phyloP scores from a whole-genome alignment of 2,888 invertebrate species.

The Helleia helle region DNA sequence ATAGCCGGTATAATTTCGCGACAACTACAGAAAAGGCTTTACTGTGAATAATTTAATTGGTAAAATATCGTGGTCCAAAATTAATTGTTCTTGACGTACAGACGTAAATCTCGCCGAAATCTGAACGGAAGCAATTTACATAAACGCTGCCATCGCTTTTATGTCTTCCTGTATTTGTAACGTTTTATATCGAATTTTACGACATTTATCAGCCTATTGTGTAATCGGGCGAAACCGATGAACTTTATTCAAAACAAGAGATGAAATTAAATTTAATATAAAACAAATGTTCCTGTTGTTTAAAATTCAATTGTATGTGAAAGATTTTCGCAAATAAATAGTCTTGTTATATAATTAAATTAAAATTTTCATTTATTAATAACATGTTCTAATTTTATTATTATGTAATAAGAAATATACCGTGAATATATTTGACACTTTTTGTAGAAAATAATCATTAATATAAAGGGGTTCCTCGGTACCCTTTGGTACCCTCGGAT shows the following conservation, averaged over 20 bases:
- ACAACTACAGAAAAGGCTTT: slow-evolving; percentile 25
- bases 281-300: too few relatives aligned
- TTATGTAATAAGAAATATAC: too few relatives aligned
- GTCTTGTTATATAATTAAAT: too few relatives aligned
- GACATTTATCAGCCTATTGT: slow-evolving; percentile 4
- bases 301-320: too few relatives aligned
- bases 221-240: slow-evolving; percentile 8
- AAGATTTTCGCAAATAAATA: too few relatives aligned
- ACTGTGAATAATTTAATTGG: slow-evolving; percentile 53
- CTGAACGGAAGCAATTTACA: slow-evolving; percentile 65
- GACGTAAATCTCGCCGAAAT: slow-evolving; percentile 61
- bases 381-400: too few relatives aligned
- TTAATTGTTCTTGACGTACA: slow-evolving; percentile 63
- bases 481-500: too few relatives aligned
- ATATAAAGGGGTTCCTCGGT: too few relatives aligned
- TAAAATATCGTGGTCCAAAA: slow-evolving; percentile 52
- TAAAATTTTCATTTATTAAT: too few relatives aligned
- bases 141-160: slow-evolving; percentile 51
- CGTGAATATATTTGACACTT: too few relatives aligned
- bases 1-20: background rate
- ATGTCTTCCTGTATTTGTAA: slow-evolving; percentile 39
- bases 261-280: too few relatives aligned
- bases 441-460: too few relatives aligned
- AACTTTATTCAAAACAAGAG: background rate
- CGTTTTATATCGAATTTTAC: slow-evolving; percentile 4